Evolutionary conservation across 2,113 vertebrate species (phyloP), one percentile per base, ranked within the genome.

Genomic region (Aviceda subcristata): DNA sequence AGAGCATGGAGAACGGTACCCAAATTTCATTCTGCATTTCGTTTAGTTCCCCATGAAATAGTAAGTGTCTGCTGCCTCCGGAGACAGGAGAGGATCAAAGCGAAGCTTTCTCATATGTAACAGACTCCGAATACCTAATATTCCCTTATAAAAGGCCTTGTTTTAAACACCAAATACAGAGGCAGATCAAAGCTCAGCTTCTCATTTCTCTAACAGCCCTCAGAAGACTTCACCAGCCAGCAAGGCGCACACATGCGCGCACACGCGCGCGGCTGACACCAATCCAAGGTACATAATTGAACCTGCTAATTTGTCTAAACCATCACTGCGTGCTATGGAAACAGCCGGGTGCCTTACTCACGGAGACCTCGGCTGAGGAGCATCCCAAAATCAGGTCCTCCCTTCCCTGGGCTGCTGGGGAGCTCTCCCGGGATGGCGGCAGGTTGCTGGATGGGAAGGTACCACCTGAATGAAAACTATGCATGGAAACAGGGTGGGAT

Each of bases 121-220:
- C 94, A 91, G 95, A 86, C 95, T 92, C 68, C 84, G 90, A 97
- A 97, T 97, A 96, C 88, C 96, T 96, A 97, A 97, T 97, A 97
- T 86, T 95, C 95, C 83, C 79, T 88, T 97, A 86, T 94, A 97
- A 97, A 96, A 94, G 92, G 92, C 92, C 97, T 98, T 98, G 97
- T 98, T 98, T 97, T 96, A 98, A 95, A 97, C 94, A 95, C 90
- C 97, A 97, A 97, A 97, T 88, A 97, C 96, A 97, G 95, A 97
- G 56, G 84, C 75, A 96, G 97, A 98, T 98, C 97, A 97, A 98
- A 97, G 97, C 93, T 90, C 83, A 41, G 86, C 76, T 94, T 90
- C 94, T 85, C 75, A 39, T 94, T 91, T 82, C 94, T 96, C 88
- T 96, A 97, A 96, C 95, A 96, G 94, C 77, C 92, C 93, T 96